phyloP scores from a whole-genome alignment of 2,797 vertebrate genomes.

The Chiroxiphia lanceolata region DNA sequence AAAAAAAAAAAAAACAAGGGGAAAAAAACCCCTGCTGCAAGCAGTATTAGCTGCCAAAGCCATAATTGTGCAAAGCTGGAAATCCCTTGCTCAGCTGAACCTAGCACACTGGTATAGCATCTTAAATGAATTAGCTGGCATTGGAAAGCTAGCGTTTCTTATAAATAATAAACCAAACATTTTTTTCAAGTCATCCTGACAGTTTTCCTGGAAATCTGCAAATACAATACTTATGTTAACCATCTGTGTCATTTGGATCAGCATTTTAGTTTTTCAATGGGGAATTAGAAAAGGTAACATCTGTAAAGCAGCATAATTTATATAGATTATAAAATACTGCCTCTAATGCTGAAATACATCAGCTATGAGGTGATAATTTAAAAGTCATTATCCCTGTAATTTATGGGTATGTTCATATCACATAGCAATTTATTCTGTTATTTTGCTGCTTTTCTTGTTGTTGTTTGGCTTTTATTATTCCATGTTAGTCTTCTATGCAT shows the following conservation, averaged over 20 bases:
- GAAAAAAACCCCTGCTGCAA: neutral
- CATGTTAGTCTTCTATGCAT: neutral
- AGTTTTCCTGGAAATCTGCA: slow-evolving; percentile 53
- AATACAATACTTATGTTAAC: slow-evolving; percentile 2
- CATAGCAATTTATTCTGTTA: neutral
- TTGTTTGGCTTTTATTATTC: neutral
- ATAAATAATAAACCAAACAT: slow-evolving; percentile 21
- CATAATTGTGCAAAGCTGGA: slow-evolving; percentile 20
- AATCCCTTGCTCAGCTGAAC: slow-evolving; percentile 34
- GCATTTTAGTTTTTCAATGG: neutral
- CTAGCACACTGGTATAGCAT: neutral
- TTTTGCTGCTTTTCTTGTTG: neutral
- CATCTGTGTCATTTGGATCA: neutral
- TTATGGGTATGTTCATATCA: neutral
- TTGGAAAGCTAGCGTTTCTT: neutral
- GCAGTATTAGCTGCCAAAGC: slow-evolving; percentile 15
- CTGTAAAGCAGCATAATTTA: neutral
- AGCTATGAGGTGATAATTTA: neutral
- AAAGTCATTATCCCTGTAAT: neutral
- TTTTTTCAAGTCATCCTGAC: slow-evolving; percentile 12
- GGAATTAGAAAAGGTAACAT: neutral
- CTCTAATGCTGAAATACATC: neutral
- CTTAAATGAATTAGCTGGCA: slow-evolving; percentile 55
- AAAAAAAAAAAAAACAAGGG: neutral
- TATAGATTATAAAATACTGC: neutral